Percentiles rank a stretch among this genome's conserved stretches.
phyloP scores from a whole-genome alignment of 1,140 invertebrate species.

The Zophobas atratus region DNA sequence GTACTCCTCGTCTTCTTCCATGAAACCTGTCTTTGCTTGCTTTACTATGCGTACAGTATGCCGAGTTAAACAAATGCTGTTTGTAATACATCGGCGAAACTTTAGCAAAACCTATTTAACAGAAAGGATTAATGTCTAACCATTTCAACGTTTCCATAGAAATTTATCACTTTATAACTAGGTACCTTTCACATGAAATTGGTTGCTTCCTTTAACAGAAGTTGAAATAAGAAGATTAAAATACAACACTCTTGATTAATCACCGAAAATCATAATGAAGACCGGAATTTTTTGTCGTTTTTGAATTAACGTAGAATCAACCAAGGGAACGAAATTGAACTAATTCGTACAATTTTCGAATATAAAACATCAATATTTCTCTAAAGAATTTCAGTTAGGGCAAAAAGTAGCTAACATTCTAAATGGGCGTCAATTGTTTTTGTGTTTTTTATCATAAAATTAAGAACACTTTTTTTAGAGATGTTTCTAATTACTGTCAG shows the following conservation, averaged over 20 bases:
- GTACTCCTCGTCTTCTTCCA: constrained; percentile 21
- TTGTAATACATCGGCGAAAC: constrained; percentile 8
- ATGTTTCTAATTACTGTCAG: too few relatives aligned
- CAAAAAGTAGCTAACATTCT: too few relatives aligned
- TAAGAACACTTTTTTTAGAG: too few relatives aligned
- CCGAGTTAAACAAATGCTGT: constrained; percentile 13
- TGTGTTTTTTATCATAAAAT: too few relatives aligned
- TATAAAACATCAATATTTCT: too few relatives aligned
- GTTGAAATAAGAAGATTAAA: constrained; percentile 16
- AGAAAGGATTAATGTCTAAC: constrained; percentile 23
- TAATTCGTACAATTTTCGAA: too few relatives aligned
- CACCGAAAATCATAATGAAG: too few relatives aligned
- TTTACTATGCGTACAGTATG: constrained; percentile 4
- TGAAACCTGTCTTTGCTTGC: constrained; percentile 7
- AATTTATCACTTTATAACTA: constrained; percentile 35
- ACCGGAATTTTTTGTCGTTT: not conserved
- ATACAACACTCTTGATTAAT: not conserved
- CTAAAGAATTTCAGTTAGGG: too few relatives aligned
- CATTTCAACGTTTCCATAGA: constrained; percentile 23
- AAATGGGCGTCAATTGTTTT: too few relatives aligned
- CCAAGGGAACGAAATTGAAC: not conserved
- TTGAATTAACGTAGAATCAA: not conserved
- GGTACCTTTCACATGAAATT: constrained; percentile 8
- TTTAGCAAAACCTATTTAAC: constrained; percentile 38
- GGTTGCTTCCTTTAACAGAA: constrained; percentile 6